Conservation (phyloP, 2,888 invertebrate species). For the Epsilonema sp. region DNA sequence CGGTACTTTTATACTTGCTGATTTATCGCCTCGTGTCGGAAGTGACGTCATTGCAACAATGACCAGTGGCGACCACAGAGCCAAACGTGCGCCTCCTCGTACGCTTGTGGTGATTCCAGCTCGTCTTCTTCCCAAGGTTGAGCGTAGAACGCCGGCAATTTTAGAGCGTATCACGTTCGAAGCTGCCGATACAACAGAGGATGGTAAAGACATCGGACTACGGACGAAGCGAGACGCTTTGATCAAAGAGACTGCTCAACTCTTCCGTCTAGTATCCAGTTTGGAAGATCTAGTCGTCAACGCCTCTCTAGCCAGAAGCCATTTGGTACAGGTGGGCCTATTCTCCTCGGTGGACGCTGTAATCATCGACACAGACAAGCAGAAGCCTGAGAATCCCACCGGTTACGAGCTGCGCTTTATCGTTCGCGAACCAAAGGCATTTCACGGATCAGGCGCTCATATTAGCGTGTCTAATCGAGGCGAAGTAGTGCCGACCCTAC, state of each 20-base stretch:
- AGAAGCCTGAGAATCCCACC: not conserved
- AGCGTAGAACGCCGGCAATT: not conserved
- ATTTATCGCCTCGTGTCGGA: too few relatives aligned
- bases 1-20: too few relatives aligned
- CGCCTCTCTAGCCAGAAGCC: slow-evolving; percentile 18
- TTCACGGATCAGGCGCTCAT: not conserved
- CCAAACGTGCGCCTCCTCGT: too few relatives aligned
- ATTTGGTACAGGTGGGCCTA: slow-evolving; percentile 43
- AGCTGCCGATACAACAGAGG: too few relatives aligned
- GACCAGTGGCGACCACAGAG: too few relatives aligned
- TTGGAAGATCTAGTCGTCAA: slow-evolving; percentile 46
- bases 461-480: slow-evolving; percentile 3
- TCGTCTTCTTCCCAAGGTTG: too few relatives aligned
- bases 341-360: slow-evolving; percentile 68
- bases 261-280: slow-evolving; percentile 61
- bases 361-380: slow-evolving; percentile 69
- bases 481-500: not conserved
- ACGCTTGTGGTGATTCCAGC: too few relatives aligned
- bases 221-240: slow-evolving; percentile 76
- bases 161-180: slow-evolving; percentile 37
- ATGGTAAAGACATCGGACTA: too few relatives aligned
- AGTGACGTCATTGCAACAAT: too few relatives aligned
- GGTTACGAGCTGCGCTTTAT: slow-evolving; percentile 53
- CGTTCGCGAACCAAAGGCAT: slow-evolving; percentile 47
- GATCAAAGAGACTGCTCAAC: slow-evolving; percentile 50